These are phyloP conservation scores for Holacanthus passer DNA, from an alignment of 2,113 vertebrate species.

Conservation along the genomic window DNA sequence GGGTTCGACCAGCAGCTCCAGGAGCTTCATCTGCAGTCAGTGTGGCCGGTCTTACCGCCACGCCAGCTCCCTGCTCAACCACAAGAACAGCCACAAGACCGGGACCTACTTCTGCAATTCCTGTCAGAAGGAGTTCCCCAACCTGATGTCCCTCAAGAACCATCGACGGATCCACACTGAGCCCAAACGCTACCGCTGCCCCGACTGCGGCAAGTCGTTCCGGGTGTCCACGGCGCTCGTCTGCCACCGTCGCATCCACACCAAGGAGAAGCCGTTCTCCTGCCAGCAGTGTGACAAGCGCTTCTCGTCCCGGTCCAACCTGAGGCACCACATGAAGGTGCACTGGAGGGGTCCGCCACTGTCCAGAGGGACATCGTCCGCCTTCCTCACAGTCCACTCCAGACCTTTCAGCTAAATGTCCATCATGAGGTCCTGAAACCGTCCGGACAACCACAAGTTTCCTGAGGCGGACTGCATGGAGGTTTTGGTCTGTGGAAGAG, in stretches of 20 bases:
- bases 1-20: slow-evolving; percentile 27
- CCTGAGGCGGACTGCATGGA: neutral
- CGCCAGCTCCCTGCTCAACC: slow-evolving; percentile 84
- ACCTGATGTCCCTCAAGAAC: slow-evolving; percentile 85
- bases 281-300: slow-evolving; percentile 83
- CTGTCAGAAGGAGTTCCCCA: slow-evolving; percentile 85
- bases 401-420: slow-evolving; percentile 38
- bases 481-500: too few relatives aligned
- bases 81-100: slow-evolving; percentile 86
- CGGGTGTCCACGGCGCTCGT: slow-evolving; percentile 80
- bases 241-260: slow-evolving; percentile 85
- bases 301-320: slow-evolving; percentile 82
- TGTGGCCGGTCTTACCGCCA: slow-evolving; percentile 83
- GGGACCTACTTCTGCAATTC: slow-evolving; percentile 82
- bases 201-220: slow-evolving; percentile 86
- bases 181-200: slow-evolving; percentile 88
- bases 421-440: neutral
- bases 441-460: neutral
- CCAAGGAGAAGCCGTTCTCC: slow-evolving; percentile 85
- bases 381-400: slow-evolving; percentile 49
- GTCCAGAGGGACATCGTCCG: neutral
- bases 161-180: slow-evolving; percentile 85
- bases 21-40: slow-evolving; percentile 73
- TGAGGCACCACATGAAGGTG: slow-evolving; percentile 85
- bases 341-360: slow-evolving; percentile 78